Percentiles rank a stretch among this genome's conserved stretches.
Evolutionary conservation across 2,797 vertebrate species (phyloP).

Genomic region (Lophius americanus): DNA sequence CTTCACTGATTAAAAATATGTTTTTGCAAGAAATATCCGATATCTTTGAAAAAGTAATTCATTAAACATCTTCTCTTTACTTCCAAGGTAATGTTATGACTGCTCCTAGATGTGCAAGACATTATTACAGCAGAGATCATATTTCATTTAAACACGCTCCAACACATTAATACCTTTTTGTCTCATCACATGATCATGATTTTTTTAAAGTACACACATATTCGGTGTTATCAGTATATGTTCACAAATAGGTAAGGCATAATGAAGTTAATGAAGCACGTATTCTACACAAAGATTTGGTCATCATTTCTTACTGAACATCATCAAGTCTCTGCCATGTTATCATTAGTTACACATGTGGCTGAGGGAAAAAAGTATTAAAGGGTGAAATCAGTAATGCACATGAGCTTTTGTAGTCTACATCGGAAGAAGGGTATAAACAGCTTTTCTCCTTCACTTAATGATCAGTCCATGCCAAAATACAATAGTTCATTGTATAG

Average conservation of each 20-base stretch:
- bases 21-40: too few relatives aligned
- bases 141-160: background rate
- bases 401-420: background rate
- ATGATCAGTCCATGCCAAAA: too few relatives aligned
- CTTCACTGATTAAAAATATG: too few relatives aligned
- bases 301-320: background rate
- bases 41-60: too few relatives aligned
- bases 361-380: background rate
- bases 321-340: background rate
- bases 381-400: background rate
- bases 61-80: too few relatives aligned
- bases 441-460: too few relatives aligned
- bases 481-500: too few relatives aligned
- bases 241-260: background rate
- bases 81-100: too few relatives aligned
- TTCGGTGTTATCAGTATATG: background rate
- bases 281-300: background rate
- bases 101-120: too few relatives aligned
- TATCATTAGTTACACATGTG: background rate
- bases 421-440: too few relatives aligned
- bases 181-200: background rate
- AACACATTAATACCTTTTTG: background rate
- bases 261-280: background rate
- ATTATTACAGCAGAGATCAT: background rate
- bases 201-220: background rate